Evolutionary conservation across 2,797 vertebrate species (phyloP), one percentile per base, ranked within the genome.

Genomic region (Staurois parvus): DNA sequence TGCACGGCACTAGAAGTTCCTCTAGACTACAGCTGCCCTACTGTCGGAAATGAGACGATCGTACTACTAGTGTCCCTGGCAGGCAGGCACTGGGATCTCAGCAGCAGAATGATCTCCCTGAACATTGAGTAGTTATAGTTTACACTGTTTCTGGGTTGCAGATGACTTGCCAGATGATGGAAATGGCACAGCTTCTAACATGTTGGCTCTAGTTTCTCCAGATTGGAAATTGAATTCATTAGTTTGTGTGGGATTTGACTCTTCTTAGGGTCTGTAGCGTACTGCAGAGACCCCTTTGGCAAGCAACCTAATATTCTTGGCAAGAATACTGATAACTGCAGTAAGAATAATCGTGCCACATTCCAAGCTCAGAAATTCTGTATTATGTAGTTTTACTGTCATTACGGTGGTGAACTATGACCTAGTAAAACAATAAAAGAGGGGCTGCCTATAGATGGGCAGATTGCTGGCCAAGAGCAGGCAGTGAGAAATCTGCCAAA

Each of bases 111-210:
- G 52, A 81, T 62, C 79, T 80, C 66, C 64, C 56, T 45, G 37
- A 59, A 73, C 62, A 73, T 64, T 64, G 48, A 2, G 70, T 29
- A 45, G 70, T 72, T 81, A 72, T 48, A 81, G 24, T 81, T 80
- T 81, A 40, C 67, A 72, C 82, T 59, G 45, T 70, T 77, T 28
- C 32, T 4, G 34, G 64, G 74, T 75, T 85, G 72, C 84, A 69
- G 62, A 76, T 48, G 5, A 42, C 59, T 80, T 85, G 62, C 70
- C 77, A 85, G 72, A 68, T 76, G 77, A 75, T 28, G 66, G 64
- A 81, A 81, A 81, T 62, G 84, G 32, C 62, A 70, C 66, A 21
- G n/a, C 32, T 85, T 76, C 64, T 42, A 59, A 30, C 84, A 81
- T 75, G 42, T 73, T 85, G 76, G 76, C 72, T 79, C 56, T 26